Percentiles rank a stretch among this genome's conserved stretches.
These are phyloP conservation scores for Pseudomyrmex dendroicus DNA, from an alignment of 1,140 invertebrate genomes.

Conservation along the genomic window DNA sequence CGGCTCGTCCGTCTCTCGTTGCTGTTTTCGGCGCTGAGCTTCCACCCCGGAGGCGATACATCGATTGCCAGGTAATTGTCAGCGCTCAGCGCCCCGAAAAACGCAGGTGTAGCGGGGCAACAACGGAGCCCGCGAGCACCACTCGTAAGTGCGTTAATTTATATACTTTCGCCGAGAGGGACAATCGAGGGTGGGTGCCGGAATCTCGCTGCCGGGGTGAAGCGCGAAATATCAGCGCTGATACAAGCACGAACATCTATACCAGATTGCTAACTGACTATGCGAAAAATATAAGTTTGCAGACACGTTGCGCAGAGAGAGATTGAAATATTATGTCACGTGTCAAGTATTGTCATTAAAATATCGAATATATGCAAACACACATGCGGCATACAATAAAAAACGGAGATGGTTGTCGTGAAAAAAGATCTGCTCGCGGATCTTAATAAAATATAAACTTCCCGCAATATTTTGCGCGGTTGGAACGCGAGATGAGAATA, in stretches of 20 bases:
- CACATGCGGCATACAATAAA: neutral
- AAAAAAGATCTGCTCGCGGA: neutral
- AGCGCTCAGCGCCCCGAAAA: slow-evolving; percentile 80
- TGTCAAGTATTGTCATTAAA: neutral
- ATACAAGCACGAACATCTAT: slow-evolving; percentile 36
- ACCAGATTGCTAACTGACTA: slow-evolving; percentile 47
- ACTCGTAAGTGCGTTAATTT: slow-evolving; percentile 80
- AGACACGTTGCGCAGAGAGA: neutral
- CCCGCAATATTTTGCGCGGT: neutral
- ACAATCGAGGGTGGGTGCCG: slow-evolving; percentile 42
- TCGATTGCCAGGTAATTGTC: slow-evolving; percentile 84
- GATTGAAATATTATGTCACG: neutral
- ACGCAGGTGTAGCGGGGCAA: slow-evolving; percentile 80
- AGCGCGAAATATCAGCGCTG: slow-evolving; percentile 52
- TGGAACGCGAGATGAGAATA: neutral
- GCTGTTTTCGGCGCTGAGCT: slow-evolving; percentile 75
- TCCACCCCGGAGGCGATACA: slow-evolving; percentile 80
- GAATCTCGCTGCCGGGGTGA: slow-evolving; percentile 46
- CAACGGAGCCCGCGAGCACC: slow-evolving; percentile 73
- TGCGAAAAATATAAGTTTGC: slow-evolving; percentile 18
- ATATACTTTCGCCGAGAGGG: slow-evolving; percentile 74
- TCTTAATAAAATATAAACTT: neutral
- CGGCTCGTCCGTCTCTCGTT: slow-evolving; percentile 71
- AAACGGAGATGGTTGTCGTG: neutral
- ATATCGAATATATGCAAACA: neutral